Base-by-base conservation (phyloP, 1,140 invertebrate species). In the Eumaeus atala region DNA sequence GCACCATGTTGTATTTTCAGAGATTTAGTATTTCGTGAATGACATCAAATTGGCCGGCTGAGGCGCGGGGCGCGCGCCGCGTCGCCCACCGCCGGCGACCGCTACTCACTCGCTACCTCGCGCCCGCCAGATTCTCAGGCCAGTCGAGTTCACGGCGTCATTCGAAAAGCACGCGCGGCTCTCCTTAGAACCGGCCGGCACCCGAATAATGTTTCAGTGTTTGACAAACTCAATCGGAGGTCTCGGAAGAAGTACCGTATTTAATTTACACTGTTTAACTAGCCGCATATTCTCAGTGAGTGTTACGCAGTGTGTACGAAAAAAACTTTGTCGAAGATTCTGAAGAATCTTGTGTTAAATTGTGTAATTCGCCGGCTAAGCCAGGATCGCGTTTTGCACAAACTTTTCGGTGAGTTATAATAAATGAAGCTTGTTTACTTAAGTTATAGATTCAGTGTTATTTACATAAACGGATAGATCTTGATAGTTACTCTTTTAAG, bases 281-380 rank as follows among this genome's bases (percentile, higher is more conserved):
- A 75, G 75, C 67, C 72, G 77, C 84, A 84, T 82, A 84, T 84
- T 84, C 75, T 84, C 81, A 84, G 84, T 84, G 81, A 82, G 81
- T 87, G 84, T 87, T 74, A 83, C 84, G 73, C 84, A 87, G 81
- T 87, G 84, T 77, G 84, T 87, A 78, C 76, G 84, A 65, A 87
- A 87, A 87, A 87, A 87, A 87, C 80, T 87, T 84, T 76, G 74
- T 87, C 81, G 84, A 78, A 84, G 81, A 87, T 87, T 84, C 75
- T 87, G 84, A 87, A 87, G 78, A 84, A 84, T 87, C 74, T 84
- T 82, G 78, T 84, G 81, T 82, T 79, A 84, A 82, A 83, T 84
- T 87, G 84, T 85, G 84, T 81, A 84, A 84, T 77, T 81, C 74
- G 72, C 77, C 81, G 78, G 77, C 74, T 62, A 65, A 68, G 67